phyloP scores from a whole-genome alignment of 2,797 vertebrate species.

The Argyrosomus regius region DNA sequence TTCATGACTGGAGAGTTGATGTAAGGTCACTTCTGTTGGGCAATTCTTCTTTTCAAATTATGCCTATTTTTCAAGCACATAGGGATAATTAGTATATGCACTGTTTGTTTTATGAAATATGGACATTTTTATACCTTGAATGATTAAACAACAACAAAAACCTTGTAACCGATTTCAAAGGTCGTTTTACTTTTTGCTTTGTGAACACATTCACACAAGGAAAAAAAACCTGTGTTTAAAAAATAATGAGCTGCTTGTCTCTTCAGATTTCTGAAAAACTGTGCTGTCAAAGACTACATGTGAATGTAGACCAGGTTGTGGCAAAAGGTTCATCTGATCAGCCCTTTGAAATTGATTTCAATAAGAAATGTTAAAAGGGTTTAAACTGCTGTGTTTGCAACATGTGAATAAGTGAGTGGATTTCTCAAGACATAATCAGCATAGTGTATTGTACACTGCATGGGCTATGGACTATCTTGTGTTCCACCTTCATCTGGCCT shows the following conservation, averaged over 20 bases:
- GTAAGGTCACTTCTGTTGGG: background rate
- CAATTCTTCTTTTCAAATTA: background rate
- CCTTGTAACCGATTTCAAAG: background rate
- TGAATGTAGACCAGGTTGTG: background rate
- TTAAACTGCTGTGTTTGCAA: conserved; percentile 2
- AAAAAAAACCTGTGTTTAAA: background rate
- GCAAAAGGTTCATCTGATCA: background rate
- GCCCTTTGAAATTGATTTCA: background rate
- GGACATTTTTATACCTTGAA: background rate
- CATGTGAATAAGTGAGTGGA: background rate
- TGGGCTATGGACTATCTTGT: background rate
- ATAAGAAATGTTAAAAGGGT: background rate
- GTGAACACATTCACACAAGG: background rate
- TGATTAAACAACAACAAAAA: background rate
- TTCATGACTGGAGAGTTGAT: background rate
- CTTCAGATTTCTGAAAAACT: background rate
- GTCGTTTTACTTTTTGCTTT: background rate
- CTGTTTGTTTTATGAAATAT: background rate
- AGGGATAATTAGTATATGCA: background rate
- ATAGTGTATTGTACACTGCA: background rate
- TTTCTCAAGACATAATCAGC: background rate
- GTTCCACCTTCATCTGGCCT: background rate
- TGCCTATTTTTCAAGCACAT: background rate
- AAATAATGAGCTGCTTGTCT: conserved; percentile 9
- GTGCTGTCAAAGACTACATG: background rate